Evolutionary conservation across 2,113 vertebrate genomes (phyloP).

Genomic region (Phyllostomus hastatus): DNA sequence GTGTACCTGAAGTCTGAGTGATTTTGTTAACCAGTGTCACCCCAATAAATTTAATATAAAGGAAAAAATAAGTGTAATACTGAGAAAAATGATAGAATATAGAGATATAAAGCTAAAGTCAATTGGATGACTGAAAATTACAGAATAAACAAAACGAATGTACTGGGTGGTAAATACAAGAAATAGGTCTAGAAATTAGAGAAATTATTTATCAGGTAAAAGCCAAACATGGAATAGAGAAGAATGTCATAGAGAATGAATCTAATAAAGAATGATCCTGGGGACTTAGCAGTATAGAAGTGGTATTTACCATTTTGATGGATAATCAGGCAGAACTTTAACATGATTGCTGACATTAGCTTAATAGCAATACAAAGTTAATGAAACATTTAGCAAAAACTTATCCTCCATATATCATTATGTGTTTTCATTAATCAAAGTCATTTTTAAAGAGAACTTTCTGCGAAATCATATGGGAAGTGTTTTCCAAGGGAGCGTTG

Average conservation of each 20-base stretch:
- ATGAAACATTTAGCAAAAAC: constrained; percentile 61
- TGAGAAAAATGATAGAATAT: not conserved
- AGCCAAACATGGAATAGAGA: not conserved
- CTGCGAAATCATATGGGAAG: not conserved
- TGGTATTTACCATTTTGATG: not conserved
- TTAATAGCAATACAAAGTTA: constrained; percentile 59
- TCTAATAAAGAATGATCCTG: not conserved
- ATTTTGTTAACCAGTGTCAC: too few relatives aligned
- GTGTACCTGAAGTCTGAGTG: too few relatives aligned
- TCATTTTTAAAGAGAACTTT: constrained; percentile 37
- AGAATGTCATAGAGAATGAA: not conserved
- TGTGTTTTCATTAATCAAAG: constrained; percentile 34
- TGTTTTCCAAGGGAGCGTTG: not conserved
- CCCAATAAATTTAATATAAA: too few relatives aligned
- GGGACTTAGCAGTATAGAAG: not conserved
- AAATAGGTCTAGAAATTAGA: not conserved
- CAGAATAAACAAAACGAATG: constrained; percentile 11
- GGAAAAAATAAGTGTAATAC: too few relatives aligned
- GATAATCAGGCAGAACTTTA: constrained; percentile 23
- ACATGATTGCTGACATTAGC: constrained; percentile 44
- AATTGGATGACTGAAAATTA: constrained; percentile 49
- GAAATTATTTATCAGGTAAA: not conserved
- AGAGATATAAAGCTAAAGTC: not conserved
- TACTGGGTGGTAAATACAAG: not conserved
- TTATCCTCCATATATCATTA: constrained; percentile 45